phyloP scores from a whole-genome alignment of 2,888 invertebrate species.

The Calephelis perditalis region DNA sequence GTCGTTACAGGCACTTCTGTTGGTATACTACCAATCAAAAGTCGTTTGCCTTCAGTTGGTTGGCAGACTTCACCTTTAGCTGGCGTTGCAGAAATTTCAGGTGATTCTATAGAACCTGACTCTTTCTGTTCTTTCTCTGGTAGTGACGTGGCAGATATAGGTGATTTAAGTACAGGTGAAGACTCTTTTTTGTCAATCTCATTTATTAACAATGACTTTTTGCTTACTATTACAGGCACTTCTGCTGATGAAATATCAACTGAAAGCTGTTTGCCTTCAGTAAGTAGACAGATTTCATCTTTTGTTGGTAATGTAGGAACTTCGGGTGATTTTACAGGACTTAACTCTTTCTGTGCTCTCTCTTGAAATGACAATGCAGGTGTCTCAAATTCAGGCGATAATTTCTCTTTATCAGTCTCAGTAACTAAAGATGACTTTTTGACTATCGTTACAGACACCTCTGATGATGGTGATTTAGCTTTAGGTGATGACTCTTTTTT shows the following conservation, averaged over 20 bases:
- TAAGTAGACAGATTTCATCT: background rate
- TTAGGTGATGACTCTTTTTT: no score
- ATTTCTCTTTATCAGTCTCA: background rate
- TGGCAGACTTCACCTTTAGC: background rate
- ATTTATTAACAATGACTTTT: no score
- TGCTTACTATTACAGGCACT: background rate
- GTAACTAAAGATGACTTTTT: background rate
- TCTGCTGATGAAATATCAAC: background rate
- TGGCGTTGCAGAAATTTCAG: background rate
- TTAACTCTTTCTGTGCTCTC: no score
- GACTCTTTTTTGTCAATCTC: no score
- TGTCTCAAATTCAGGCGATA: background rate
- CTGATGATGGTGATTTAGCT: no score
- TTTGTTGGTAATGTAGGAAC: background rate
- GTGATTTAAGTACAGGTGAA: no score
- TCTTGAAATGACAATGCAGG: background rate
- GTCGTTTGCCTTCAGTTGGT: no score
- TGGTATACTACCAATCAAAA: no score
- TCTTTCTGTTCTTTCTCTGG: constrained; percentile 20
- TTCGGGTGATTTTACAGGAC: background rate
- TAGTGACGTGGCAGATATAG: no score
- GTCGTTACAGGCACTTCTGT: no score
- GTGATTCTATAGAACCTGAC: background rate
- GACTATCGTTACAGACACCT: background rate
- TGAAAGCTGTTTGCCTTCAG: no score